Percentiles rank a stretch among this genome's conserved stretches.
Conservation (phyloP, 2,888 invertebrate genomes). For the Ophion obscuratus region DNA sequence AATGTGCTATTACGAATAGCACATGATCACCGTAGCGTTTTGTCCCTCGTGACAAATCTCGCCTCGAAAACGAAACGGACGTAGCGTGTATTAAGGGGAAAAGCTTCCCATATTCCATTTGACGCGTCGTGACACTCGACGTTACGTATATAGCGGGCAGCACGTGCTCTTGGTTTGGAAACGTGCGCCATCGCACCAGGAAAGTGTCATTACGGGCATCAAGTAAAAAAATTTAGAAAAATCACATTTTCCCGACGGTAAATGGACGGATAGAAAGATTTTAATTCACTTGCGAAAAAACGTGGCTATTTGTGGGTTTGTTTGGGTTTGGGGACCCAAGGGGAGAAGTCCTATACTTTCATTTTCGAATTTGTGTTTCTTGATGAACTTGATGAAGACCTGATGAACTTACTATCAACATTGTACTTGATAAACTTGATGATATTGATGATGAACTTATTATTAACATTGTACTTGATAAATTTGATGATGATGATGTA, state of each 20-base stretch:
- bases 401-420: too few relatives aligned
- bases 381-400: too few relatives aligned
- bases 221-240: background rate
- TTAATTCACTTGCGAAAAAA: too few relatives aligned
- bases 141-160: constrained; percentile 34
- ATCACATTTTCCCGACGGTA: background rate
- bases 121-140: constrained; percentile 52
- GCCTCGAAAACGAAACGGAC: constrained; percentile 47
- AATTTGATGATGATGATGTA: too few relatives aligned
- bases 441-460: too few relatives aligned
- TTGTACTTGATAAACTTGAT: too few relatives aligned
- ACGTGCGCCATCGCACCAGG: constrained; percentile 41
- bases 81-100: constrained; percentile 40
- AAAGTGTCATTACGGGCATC: background rate
- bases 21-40: constrained; percentile 24
- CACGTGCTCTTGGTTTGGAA: constrained; percentile 53
- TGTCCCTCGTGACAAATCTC: constrained; percentile 45
- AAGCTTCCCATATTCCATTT: background rate
- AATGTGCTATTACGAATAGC: background rate
- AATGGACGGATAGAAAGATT: too few relatives aligned
- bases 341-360: too few relatives aligned
- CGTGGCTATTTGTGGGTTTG: too few relatives aligned
- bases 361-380: too few relatives aligned
- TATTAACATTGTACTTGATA: too few relatives aligned
- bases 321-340: too few relatives aligned